A percentile compares a stretch with the other conserved stretches of the same genome.
These are phyloP conservation scores for Napeogenes inachia DNA, from an alignment of 2,888 invertebrate genomes.

Conservation along the genomic window DNA sequence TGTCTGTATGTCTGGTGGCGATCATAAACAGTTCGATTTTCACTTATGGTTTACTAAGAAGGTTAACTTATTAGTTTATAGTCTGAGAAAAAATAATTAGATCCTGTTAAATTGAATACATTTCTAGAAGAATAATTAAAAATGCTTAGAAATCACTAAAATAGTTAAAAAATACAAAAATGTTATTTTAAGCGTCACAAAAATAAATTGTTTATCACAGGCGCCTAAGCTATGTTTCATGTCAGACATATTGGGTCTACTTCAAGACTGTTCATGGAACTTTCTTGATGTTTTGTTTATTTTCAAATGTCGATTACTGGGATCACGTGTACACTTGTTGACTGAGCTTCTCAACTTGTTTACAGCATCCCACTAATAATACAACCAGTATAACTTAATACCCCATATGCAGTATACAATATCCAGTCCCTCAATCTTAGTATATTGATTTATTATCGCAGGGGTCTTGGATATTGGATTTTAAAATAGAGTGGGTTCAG, in stretches of 20 bases:
- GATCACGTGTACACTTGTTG: conserved; percentile 57
- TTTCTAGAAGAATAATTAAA: background rate
- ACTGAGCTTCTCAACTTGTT: conserved; percentile 64
- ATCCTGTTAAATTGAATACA: too few species aligned
- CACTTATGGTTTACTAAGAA: too few species aligned
- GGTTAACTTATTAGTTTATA: too few species aligned
- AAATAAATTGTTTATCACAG: conserved; percentile 27
- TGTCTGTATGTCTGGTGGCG: too few species aligned
- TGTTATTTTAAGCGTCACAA: conserved; percentile 8
- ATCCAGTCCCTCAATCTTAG: conserved; percentile 8
- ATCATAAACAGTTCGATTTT: too few species aligned
- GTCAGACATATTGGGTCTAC: conserved; percentile 36
- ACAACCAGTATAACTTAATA: conserved; percentile 42
- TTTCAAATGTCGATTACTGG: conserved; percentile 63
- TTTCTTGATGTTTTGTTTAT: conserved; percentile 61
- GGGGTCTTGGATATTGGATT: conserved; percentile 29
- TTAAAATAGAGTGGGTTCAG: conserved; percentile 26
- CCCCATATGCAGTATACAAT: conserved; percentile 23
- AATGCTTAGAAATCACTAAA: background rate
- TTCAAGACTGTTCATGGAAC: conserved; percentile 57
- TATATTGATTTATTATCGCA: conserved; percentile 19
- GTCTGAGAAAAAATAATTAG: too few species aligned
- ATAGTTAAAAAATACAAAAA: background rate
- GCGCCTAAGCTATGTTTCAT: conserved; percentile 28
- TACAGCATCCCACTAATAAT: conserved; percentile 49